Evolutionary conservation across 2,888 invertebrate genomes (phyloP).

Genomic region (Portevinia maculata): DNA sequence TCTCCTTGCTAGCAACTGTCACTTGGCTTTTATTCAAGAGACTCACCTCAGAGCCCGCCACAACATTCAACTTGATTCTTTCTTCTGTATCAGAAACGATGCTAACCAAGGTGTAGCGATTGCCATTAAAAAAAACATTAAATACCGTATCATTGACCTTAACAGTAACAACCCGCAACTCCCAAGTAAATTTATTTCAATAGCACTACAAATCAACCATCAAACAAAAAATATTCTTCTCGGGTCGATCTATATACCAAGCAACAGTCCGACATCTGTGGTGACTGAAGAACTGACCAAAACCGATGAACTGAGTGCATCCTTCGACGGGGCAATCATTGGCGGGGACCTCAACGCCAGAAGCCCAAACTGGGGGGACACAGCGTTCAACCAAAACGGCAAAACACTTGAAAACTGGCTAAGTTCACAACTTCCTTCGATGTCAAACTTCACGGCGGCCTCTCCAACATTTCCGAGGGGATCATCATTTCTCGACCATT

Average conservation of each 20-base stretch:
- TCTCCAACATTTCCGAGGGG: background rate
- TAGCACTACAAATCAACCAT: background rate
- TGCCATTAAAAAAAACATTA: background rate
- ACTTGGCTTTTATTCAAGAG: background rate
- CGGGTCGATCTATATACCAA: no score
- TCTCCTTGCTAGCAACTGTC: background rate
- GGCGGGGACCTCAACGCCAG: constrained; percentile 7
- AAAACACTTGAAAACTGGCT: background rate
- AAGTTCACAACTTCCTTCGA: no score
- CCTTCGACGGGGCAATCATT: no score
- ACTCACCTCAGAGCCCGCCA: background rate
- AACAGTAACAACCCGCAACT: background rate
- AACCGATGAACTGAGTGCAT: no score
- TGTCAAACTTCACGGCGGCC: background rate
- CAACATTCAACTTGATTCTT: background rate
- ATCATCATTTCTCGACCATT: background rate
- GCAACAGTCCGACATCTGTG: no score
- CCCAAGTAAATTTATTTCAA: background rate
- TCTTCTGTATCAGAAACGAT: background rate
- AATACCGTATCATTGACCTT: background rate
- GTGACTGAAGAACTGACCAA: background rate
- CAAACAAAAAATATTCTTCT: no score
- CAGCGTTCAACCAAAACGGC: background rate
- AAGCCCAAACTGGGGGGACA: background rate
- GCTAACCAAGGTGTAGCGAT: background rate